Base-by-base conservation (phyloP, 2,797 vertebrate genomes). In the Acanthornis magna region DNA sequence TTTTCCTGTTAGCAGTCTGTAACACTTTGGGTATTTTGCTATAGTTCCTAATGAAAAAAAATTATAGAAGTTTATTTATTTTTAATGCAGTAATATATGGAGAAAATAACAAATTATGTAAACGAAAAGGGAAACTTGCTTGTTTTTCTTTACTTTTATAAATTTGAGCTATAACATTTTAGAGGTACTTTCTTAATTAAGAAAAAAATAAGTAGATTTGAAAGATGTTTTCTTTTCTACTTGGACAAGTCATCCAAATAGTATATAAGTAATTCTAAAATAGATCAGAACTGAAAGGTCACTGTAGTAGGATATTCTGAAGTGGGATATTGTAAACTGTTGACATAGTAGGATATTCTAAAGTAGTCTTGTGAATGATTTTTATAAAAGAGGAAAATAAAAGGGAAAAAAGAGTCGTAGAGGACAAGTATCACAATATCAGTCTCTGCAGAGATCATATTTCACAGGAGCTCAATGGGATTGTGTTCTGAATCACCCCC, bases 41-140 rank as follows among this genome's bases (percentile, higher is more conserved):
- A 97, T 97, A 97, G 97, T 97, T 97, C 96, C 94, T 97, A 98
- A 97, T 95, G 95, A 97, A 97, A 97, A 97, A 73, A 90, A 68
- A 63, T 92, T 97, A 97, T 96, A 98, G 94, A 98, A 96, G 75
- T 97, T 97, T 98, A 98, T 98, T 98, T 98, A 98, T 98, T 98
- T 97, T 98, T 97, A 97, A 97, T 98, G 98, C 98, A 98, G 93
- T 98, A 98, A 98, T 98, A 98, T 98, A 98, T 98, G 97, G 89
- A 98, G 94, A 98, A 97, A 97, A 96, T 97, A 98, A 92, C 97
- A 97, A 98, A 96, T 96, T 97, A 98, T 97, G 97, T 98, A 97
- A 97, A 97, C 96, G 96, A 96, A 96, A 97, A 97, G 93, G 96
- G 93, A 97, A 97, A 97, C 73, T 81, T 95, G 26, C 86, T 97